A percentile compares a stretch with the other conserved stretches of the same genome.
These are phyloP conservation scores for Merodon equestris DNA, from an alignment of 2,888 invertebrate genomes.

Conservation along the genomic window DNA sequence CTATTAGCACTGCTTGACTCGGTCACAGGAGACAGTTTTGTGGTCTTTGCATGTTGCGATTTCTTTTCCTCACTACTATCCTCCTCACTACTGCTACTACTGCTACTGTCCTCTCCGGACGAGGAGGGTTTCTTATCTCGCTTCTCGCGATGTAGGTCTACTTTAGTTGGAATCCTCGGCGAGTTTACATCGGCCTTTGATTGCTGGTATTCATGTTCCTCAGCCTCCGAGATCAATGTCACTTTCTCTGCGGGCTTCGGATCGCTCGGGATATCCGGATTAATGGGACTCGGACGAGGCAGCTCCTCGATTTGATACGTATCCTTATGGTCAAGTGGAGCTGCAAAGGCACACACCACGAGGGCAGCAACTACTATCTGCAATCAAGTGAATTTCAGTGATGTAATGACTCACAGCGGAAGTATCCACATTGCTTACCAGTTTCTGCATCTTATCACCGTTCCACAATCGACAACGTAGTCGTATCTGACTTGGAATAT, in stretches of 20 bases:
- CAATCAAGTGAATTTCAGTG: conserved; percentile 6
- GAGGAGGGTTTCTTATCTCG: neutral
- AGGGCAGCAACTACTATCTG: conserved; percentile 73
- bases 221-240: conserved; percentile 68
- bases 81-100: conserved; percentile 46
- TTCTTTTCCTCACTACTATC: conserved; percentile 38
- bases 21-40: neutral
- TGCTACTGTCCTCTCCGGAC: conserved; percentile 27
- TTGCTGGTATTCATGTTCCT: conserved; percentile 33
- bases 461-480: conserved; percentile 18
- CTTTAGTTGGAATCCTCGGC: conserved; percentile 31
- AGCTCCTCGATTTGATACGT: conserved; percentile 42
- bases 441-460: conserved; percentile 52
- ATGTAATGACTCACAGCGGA: neutral
- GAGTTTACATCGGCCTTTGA: neutral
- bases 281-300: conserved; percentile 73
- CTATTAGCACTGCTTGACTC: neutral
- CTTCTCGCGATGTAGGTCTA: neutral
- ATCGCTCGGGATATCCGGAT: conserved; percentile 73
- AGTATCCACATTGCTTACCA: conserved; percentile 34
- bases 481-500: conserved; percentile 41
- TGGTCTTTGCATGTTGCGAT: conserved; percentile 2
- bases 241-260: conserved; percentile 73
- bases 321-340: conserved; percentile 69
- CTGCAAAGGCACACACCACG: conserved; percentile 71